Conservation (phyloP, 2,797 vertebrate genomes). For the Sebastes iracundus region DNA sequence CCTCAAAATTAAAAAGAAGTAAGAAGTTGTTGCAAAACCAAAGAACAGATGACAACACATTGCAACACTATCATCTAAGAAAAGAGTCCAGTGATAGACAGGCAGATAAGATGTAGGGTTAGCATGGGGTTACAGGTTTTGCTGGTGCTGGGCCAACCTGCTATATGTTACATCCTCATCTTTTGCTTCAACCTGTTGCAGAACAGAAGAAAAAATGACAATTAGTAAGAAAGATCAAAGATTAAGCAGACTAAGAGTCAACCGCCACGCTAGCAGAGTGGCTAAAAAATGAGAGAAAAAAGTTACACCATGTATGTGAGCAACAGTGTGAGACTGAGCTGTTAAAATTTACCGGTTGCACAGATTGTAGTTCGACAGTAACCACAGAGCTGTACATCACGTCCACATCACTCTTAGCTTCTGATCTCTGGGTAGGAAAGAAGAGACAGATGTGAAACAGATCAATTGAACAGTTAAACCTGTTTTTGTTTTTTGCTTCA, state of each 20-base stretch:
- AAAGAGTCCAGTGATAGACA: neutral
- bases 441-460: neutral
- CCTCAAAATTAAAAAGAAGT: too few species aligned
- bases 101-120: neutral
- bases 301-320: neutral
- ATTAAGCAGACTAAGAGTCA: too few species aligned
- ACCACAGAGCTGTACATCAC: slow-evolving; percentile 32
- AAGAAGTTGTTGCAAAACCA: neutral
- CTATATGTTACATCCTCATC: neutral
- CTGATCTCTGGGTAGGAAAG: neutral
- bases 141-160: too few species aligned
- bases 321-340: neutral
- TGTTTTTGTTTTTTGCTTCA: neutral
- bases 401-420: neutral
- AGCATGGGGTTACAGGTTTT: too few species aligned
- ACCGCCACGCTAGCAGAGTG: too few species aligned
- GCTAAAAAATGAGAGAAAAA: neutral
- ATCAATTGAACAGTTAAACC: neutral
- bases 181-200: slow-evolving; percentile 6
- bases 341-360: neutral
- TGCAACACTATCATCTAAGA: neutral
- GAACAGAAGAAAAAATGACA: neutral
- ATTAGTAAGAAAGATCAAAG: neutral
- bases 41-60: neutral
- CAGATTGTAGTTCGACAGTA: neutral